A percentile compares a stretch with the other conserved stretches of the same genome.
Conservation (phyloP, 2,888 invertebrate genomes). For the Bimastos eiseni region DNA sequence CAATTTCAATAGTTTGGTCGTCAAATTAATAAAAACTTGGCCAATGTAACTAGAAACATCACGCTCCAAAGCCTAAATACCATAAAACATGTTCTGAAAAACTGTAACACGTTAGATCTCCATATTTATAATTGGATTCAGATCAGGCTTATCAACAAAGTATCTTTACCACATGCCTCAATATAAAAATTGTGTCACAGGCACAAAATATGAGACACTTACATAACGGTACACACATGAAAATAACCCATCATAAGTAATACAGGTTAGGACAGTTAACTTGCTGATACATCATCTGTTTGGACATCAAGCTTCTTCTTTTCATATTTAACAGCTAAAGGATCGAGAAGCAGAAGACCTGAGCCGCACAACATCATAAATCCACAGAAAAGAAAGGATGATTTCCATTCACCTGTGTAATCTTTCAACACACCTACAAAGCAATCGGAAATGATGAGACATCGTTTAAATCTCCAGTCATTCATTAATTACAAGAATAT, state of each 20-base stretch:
- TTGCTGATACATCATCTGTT: not conserved
- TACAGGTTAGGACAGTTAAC: not conserved
- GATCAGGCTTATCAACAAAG: not conserved
- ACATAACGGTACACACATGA: not conserved
- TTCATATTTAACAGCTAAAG: slow-evolving; percentile 28
- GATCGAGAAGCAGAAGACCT: slow-evolving; percentile 21
- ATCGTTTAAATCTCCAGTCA: not conserved
- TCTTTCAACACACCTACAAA: slow-evolving; percentile 18
- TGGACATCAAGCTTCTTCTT: not conserved
- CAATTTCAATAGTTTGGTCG: not conserved
- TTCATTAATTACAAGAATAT: not conserved
- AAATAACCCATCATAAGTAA: not conserved
- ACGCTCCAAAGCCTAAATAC: not conserved
- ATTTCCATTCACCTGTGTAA: slow-evolving; percentile 5
- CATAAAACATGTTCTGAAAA: not conserved
- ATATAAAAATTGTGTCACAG: too few relatives aligned
- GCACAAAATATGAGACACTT: not conserved
- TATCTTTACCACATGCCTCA: not conserved
- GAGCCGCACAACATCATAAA: slow-evolving; percentile 25
- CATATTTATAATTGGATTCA: not conserved
- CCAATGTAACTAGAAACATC: not conserved
- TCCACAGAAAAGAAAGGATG: slow-evolving; percentile 14
- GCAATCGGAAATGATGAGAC: not conserved
- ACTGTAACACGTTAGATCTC: not conserved
- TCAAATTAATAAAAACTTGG: not conserved